phyloP scores from a whole-genome alignment of 2,797 vertebrate species.

The Eidolon dupreanum region DNA sequence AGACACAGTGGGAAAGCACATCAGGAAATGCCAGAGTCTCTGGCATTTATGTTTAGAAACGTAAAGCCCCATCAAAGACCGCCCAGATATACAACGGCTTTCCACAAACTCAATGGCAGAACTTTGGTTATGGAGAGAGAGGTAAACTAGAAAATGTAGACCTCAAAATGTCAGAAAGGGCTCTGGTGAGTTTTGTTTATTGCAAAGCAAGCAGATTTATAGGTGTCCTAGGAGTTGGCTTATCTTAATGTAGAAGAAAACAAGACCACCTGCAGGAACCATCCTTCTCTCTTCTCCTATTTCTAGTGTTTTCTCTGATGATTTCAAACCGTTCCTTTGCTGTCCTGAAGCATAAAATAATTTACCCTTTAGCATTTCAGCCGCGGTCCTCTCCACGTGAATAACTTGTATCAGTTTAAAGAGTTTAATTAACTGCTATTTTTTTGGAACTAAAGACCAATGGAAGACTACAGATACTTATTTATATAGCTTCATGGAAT shows the following conservation, averaged over 20 bases:
- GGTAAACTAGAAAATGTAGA: constrained; percentile 24
- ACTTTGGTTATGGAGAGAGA: neutral
- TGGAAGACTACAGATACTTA: neutral
- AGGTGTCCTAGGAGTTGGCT: neutral
- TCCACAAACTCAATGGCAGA: neutral
- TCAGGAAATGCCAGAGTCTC: neutral
- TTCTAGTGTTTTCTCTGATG: constrained; percentile 13
- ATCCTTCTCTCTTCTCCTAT: constrained; percentile 4
- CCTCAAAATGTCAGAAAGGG: constrained; percentile 37
- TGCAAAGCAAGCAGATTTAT: constrained; percentile 38
- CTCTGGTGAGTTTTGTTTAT: constrained; percentile 28
- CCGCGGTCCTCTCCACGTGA: neutral
- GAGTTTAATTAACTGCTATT: neutral
- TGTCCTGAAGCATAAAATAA: neutral
- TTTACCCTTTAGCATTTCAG: neutral
- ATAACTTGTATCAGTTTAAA: neutral
- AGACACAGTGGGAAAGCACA: neutral
- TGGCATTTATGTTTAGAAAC: neutral
- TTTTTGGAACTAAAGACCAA: neutral
- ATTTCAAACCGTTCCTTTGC: constrained; percentile 11
- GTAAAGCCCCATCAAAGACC: neutral
- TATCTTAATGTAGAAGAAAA: constrained; percentile 54
- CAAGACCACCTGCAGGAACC: neutral
- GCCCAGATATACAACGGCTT: neutral
- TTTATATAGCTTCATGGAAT: neutral